Percentiles rank a stretch among this genome's conserved stretches.
Conservation (phyloP, 2,888 invertebrate species). For the Agapostemon virescens region DNA sequence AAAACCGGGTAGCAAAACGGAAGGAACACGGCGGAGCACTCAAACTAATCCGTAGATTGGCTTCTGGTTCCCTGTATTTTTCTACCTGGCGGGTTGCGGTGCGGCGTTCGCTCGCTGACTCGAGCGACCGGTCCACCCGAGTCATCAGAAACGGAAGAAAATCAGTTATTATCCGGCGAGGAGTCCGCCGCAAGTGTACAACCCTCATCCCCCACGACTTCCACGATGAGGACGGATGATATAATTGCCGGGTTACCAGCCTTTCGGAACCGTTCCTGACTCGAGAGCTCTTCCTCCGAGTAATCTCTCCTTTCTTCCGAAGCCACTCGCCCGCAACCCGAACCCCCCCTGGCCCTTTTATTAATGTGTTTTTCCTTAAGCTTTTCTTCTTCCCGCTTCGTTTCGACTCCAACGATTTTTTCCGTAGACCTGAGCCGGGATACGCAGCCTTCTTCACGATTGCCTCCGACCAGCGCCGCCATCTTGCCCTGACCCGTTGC, state of each 20-base stretch:
- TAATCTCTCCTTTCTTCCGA: constrained; percentile 43
- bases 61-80: constrained; percentile 61
- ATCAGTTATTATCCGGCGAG: constrained; percentile 69
- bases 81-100: constrained; percentile 61
- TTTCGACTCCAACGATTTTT: constrained; percentile 1
- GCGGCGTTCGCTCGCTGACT: constrained; percentile 57
- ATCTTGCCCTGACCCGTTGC: too few species aligned
- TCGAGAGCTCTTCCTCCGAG: constrained; percentile 13
- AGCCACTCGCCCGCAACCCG: background rate
- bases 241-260: constrained; percentile 62
- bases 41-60: constrained; percentile 73
- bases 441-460: background rate
- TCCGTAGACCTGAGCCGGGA: too few species aligned
- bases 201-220: constrained; percentile 57
- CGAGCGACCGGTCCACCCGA: constrained; percentile 59
- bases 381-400: constrained; percentile 12
- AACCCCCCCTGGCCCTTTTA: constrained; percentile 21
- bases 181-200: constrained; percentile 61
- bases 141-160: constrained; percentile 57
- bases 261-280: constrained; percentile 30
- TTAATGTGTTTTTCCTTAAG: constrained; percentile 47
- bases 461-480: background rate
- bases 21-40: background rate
- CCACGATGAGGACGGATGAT: constrained; percentile 49
- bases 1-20: constrained; percentile 28